Base-by-base conservation (phyloP, 2,888 invertebrate genomes). In the Habroteleia sp. region DNA sequence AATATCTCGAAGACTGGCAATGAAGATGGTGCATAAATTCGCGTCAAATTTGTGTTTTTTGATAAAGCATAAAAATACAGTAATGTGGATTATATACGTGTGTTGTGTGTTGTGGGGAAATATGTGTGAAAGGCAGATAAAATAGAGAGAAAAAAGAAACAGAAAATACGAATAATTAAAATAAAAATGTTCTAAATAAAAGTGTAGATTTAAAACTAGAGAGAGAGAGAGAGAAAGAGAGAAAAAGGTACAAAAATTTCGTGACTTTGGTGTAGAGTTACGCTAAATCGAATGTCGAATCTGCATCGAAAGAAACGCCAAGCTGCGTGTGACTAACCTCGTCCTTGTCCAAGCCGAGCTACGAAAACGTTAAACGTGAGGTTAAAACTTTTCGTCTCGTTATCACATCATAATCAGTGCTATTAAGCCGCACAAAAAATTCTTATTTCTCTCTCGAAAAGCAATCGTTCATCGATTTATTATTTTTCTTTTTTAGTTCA, bases 301-400 rank as follows among this genome's bases (percentile, higher is more conserved):
- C 77, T 81, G 79, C 78, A 78, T 80, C 77, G 77, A 77, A 79
- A 78, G 79, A 82, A 81, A 84, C 82, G 81, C 83, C 82, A 84
- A 82, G 82, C 82, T 82, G 84, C 80, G 83, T 78, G 72, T 80
- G 77, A 89, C 89, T 89, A 88, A 95, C 95, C 95, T 95, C 95
- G 92, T 95, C 95, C 93, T 94, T 94, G 93, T 95, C 94, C 94
- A 95, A 94, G 94, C 94, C 94, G 94, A 94, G 94, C 94, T 95
- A 93, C 91, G 93, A 92, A 92, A 93, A 91, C 82, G 85, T 87
- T 84, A 87, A 87, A 85, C 86, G 71, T 84, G 81, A 84, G 82
- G 83, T 87, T 87, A 87, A 84, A 86, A 83, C 82, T 83, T 81
- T 82, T 84, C 78, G 66, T 73, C 58, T 71, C 62, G 74, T 46